These are phyloP conservation scores for Virgularia gustaviana DNA, from an alignment of 92 coral and sea anemone genomes.

Conservation along the genomic window DNA sequence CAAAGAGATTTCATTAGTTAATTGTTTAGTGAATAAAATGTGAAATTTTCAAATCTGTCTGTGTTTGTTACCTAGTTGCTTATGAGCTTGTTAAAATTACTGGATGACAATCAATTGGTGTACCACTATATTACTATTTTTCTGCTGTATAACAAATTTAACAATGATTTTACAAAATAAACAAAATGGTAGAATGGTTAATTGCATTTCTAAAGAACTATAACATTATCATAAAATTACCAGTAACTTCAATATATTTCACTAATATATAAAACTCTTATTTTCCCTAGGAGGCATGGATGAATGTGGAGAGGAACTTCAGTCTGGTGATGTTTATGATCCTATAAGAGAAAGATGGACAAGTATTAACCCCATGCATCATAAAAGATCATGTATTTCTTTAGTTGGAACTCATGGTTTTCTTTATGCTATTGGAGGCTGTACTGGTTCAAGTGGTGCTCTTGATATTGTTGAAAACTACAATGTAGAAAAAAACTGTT, in stretches of 20 bases:
- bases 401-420: conserved; percentile 51
- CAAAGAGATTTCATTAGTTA: too few relatives aligned
- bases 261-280: not conserved
- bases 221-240: not conserved
- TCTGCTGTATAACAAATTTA: too few relatives aligned
- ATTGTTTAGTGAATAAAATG: too few relatives aligned
- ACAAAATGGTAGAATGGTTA: not conserved
- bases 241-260: not conserved
- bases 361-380: conserved; percentile 62
- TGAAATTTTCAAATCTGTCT: too few relatives aligned
- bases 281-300: conserved; percentile 77
- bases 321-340: conserved; percentile 54
- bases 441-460: conserved; percentile 61
- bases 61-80: too few relatives aligned
- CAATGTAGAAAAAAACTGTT: conserved; percentile 45
- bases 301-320: conserved; percentile 68
- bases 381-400: conserved; percentile 66
- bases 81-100: too few relatives aligned
- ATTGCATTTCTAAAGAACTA: not conserved
- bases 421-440: conserved; percentile 86
- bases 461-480: conserved; percentile 72
- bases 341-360: conserved; percentile 83
- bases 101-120: too few relatives aligned
- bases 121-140: too few relatives aligned
- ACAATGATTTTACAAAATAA: not conserved